Evolutionary conservation across 2,888 invertebrate species (phyloP).

Genomic region (Craniophora ligustri): DNA sequence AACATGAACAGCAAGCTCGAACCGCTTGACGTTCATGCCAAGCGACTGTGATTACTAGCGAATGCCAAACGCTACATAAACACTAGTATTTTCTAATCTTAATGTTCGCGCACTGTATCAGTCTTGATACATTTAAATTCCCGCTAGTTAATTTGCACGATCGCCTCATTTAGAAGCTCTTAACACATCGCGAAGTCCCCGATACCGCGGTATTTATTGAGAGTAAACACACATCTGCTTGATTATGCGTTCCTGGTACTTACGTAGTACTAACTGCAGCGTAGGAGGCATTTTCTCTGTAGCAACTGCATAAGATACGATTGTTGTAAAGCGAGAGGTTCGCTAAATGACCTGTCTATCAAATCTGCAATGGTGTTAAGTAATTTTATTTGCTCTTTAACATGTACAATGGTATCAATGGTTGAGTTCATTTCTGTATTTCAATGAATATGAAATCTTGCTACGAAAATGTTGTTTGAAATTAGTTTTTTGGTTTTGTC

Average conservation of each 20-base stretch:
- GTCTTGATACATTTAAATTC: slow-evolving; percentile 1
- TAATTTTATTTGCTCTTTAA: slow-evolving; percentile 4
- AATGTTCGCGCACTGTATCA: slow-evolving; percentile 42
- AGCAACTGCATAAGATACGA: slow-evolving; percentile 21
- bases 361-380: slow-evolving; percentile 1
- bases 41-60: too few species aligned
- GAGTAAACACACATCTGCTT: slow-evolving; percentile 28
- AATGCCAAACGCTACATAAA: too few species aligned
- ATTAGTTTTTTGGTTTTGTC: too few species aligned
- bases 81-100: slow-evolving; percentile 28
- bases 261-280: slow-evolving; percentile 10
- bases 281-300: slow-evolving; percentile 24
- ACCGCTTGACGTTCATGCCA: too few species aligned
- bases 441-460: too few species aligned
- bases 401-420: too few species aligned
- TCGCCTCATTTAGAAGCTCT: slow-evolving; percentile 23
- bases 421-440: too few species aligned
- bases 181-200: slow-evolving; percentile 30
- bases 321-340: slow-evolving; percentile 10
- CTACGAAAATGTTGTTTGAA: too few species aligned
- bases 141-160: slow-evolving; percentile 33
- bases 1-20: too few species aligned
- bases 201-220: slow-evolving; percentile 13
- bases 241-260: slow-evolving; percentile 40
- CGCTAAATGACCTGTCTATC: slow-evolving; percentile 9